phyloP scores from a whole-genome alignment of 2,797 vertebrate species.

The Meriones psammophilus region DNA sequence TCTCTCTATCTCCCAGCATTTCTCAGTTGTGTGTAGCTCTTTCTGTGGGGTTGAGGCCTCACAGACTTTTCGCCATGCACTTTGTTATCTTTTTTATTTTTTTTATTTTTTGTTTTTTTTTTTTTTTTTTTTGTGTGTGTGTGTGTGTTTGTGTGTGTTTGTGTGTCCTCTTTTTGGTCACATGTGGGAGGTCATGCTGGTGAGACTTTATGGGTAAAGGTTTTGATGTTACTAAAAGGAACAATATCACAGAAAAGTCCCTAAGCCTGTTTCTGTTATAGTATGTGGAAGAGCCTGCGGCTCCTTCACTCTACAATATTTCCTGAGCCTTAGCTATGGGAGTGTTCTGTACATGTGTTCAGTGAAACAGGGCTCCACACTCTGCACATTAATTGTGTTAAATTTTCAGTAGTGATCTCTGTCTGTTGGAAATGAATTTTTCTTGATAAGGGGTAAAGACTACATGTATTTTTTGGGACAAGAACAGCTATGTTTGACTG shows the following conservation, averaged over 20 bases:
- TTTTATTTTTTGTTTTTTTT: background rate
- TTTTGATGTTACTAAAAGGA: background rate
- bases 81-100: background rate
- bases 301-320: background rate
- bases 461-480: background rate
- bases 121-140: too few relatives aligned
- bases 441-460: background rate
- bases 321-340: background rate
- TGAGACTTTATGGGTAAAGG: background rate
- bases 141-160: background rate
- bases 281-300: too few relatives aligned
- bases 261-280: background rate
- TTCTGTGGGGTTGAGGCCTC: background rate
- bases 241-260: background rate
- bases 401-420: background rate
- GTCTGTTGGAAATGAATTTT: background rate
- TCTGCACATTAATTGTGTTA: too few relatives aligned
- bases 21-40: background rate
- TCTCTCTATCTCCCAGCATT: too few relatives aligned
- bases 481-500: background rate
- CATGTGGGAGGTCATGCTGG: too few relatives aligned
- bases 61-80: background rate
- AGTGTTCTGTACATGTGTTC: background rate
- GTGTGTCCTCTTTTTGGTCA: background rate
- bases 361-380: background rate